These are phyloP conservation scores for Ailurus styani DNA, from an alignment of 2,113 vertebrate genomes.

Conservation along the genomic window DNA sequence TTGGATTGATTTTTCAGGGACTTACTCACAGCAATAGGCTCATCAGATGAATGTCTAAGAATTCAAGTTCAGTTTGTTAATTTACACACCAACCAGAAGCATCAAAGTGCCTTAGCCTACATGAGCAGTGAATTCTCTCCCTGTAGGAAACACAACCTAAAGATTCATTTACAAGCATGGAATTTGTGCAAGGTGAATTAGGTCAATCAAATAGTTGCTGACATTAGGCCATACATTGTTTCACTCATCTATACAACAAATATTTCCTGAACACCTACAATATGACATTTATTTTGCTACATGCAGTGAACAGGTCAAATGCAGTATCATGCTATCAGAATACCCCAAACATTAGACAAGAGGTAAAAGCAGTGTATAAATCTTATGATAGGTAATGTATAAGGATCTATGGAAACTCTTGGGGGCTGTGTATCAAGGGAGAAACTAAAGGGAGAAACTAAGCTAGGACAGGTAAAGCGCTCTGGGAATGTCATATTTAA, in stretches of 20 bases:
- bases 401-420: background rate
- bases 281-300: background rate
- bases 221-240: background rate
- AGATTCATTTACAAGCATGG: background rate
- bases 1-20: background rate
- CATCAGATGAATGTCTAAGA: background rate
- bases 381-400: background rate
- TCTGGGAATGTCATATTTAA: background rate
- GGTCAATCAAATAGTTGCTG: background rate
- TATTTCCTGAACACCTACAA: background rate
- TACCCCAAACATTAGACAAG: background rate
- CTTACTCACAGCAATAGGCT: background rate
- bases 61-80: background rate
- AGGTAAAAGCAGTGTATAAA: background rate
- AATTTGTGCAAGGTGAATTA: background rate
- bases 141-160: background rate
- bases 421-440: accelerated
- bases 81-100: background rate
- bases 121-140: background rate
- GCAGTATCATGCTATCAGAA: background rate
- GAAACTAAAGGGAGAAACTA: background rate
- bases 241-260: background rate
- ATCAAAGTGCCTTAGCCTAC: background rate
- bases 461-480: background rate
- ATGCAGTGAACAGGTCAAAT: background rate